Conservation (phyloP, 2,113 vertebrate species). For the Vulpes ferrilata region DNA sequence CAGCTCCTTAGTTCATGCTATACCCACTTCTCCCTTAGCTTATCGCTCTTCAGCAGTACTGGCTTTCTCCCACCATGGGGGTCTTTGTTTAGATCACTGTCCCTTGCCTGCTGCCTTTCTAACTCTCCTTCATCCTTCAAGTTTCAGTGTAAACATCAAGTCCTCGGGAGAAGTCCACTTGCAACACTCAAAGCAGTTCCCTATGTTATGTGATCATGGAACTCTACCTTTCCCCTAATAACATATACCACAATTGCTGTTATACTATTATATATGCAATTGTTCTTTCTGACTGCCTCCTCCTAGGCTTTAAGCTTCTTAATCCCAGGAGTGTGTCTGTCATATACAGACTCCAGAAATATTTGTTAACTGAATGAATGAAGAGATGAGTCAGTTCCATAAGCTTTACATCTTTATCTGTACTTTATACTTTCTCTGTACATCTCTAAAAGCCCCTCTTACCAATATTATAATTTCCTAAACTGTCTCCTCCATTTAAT, state of each 20-base stretch:
- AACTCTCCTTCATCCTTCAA: background rate
- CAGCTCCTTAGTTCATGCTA: background rate
- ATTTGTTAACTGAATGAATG: background rate
- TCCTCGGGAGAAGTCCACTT: background rate
- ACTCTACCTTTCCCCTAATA: background rate
- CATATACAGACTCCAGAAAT: background rate
- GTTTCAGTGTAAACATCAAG: background rate
- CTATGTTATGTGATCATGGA: background rate
- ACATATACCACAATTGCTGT: background rate
- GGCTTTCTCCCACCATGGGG: background rate
- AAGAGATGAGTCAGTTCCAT: background rate
- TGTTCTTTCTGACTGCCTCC: background rate
- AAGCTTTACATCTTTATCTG: background rate
- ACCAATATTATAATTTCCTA: background rate
- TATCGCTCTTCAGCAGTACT: background rate
- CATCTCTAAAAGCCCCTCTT: background rate
- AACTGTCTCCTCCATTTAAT: background rate
- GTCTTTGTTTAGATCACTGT: background rate
- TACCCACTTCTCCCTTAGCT: background rate
- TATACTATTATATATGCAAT: background rate
- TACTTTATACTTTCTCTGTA: background rate
- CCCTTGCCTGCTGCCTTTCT: background rate
- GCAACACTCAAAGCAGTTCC: background rate
- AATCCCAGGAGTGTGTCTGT: background rate
- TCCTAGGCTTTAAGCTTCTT: background rate